These are phyloP conservation scores for Muntiacus muntjak DNA, from an alignment of 2,113 vertebrate genomes.

Conservation along the genomic window DNA sequence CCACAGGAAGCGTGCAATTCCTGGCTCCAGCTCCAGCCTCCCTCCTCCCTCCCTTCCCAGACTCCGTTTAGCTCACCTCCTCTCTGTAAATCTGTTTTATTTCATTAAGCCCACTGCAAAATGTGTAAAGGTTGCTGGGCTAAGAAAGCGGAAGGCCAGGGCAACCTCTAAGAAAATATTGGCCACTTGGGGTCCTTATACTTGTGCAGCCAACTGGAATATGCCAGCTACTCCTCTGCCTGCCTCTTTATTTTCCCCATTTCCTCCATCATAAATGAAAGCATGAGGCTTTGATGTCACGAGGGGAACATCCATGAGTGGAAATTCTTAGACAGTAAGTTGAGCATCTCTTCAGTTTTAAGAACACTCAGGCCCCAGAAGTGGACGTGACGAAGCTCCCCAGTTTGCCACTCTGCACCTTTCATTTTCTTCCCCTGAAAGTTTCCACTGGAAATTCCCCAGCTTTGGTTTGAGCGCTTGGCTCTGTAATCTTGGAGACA, in stretches of 20 bases:
- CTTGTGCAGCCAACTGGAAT: not conserved
- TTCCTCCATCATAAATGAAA: not conserved
- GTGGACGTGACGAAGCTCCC: not conserved
- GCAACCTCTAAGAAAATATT: not conserved
- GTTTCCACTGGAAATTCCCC: slow-evolving; percentile 61
- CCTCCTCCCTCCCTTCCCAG: no score
- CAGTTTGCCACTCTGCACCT: not conserved
- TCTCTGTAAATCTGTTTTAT: not conserved
- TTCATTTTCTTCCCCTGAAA: not conserved
- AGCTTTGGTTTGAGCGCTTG: not conserved
- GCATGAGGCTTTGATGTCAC: not conserved
- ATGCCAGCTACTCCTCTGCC: not conserved
- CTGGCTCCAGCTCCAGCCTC: not conserved
- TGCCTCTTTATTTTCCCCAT: not conserved
- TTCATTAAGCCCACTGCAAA: not conserved
- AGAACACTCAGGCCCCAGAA: not conserved
- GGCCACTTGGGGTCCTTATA: not conserved
- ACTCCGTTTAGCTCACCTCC: not conserved
- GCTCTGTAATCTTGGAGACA: slow-evolving; percentile 56
- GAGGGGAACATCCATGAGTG: not conserved
- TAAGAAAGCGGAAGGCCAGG: not conserved
- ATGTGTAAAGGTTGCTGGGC: not conserved
- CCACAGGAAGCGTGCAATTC: fast-evolving
- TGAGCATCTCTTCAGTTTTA: not conserved
- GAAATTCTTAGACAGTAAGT: not conserved